A percentile compares a stretch with the other conserved stretches of the same genome.
Evolutionary conservation across 2,113 vertebrate species (phyloP).

Genomic region (Willisornis vidua): DNA sequence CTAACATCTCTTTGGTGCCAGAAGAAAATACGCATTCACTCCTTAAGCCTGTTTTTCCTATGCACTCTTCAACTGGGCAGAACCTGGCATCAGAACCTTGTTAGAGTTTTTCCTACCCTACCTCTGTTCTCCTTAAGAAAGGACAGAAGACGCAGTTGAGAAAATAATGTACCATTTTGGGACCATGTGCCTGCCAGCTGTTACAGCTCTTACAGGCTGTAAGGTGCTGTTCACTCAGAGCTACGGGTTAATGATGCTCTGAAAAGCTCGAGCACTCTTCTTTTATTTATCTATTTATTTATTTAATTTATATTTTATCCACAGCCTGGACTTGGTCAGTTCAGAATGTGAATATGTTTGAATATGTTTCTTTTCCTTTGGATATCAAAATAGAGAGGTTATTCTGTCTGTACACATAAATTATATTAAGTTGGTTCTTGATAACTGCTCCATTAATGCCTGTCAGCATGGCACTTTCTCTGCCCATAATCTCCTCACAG

Average conservation of each 20-base stretch:
- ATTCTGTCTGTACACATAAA: neutral
- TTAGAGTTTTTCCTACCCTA: neutral
- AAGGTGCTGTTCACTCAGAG: neutral
- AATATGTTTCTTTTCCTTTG: neutral
- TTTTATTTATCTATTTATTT: neutral
- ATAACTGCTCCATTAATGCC: neutral
- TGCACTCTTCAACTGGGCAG: neutral
- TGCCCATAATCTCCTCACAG: neutral
- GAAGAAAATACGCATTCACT: neutral
- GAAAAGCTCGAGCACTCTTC: neutral
- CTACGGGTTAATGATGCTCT: neutral
- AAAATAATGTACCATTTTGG: neutral
- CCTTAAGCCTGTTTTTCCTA: neutral
- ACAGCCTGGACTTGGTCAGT: neutral
- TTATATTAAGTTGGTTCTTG: neutral
- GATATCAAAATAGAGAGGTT: neutral
- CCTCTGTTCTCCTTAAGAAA: neutral
- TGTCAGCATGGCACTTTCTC: neutral
- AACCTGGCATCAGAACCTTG: neutral
- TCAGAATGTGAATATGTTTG: neutral
- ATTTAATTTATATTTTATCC: neutral
- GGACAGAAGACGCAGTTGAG: neutral
- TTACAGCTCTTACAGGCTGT: neutral
- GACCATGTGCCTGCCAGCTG: accelerated
- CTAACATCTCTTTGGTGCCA: neutral